Conservation (phyloP, 2,797 vertebrate species). For the Otolemur crassicaudatus region DNA sequence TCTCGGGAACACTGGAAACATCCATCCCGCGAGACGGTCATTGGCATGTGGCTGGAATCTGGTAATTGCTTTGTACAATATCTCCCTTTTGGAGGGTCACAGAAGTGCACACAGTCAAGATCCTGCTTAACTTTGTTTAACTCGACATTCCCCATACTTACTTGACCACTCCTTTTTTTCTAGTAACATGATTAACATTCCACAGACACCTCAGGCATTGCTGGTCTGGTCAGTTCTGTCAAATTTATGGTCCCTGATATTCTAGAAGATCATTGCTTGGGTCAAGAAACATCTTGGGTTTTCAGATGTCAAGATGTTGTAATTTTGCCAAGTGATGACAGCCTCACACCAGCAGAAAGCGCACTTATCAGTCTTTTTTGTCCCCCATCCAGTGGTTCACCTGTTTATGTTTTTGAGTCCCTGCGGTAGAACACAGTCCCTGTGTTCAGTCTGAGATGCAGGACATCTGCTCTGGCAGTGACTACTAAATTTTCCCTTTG, state of each 20-base stretch:
- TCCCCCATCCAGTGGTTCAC: neutral
- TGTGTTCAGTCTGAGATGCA: neutral
- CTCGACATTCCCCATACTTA: neutral
- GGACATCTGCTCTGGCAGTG: neutral
- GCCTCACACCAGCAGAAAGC: neutral
- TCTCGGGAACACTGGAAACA: neutral
- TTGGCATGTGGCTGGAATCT: accelerated
- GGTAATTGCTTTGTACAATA: accelerated
- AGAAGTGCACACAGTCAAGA: neutral
- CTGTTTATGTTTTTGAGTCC: neutral
- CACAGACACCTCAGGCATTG: neutral
- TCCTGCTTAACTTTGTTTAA: neutral
- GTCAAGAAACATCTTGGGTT: neutral
- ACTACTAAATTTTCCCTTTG: neutral
- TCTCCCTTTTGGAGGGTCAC: neutral
- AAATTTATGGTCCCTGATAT: neutral
- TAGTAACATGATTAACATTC: neutral
- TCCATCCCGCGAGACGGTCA: too few relatives aligned
- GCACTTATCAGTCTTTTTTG: accelerated
- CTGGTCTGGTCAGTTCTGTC: neutral
- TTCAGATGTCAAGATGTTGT: neutral
- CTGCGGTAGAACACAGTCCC: neutral
- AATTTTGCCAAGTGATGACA: neutral
- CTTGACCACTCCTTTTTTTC: neutral
- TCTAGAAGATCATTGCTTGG: neutral